Evolutionary conservation across 2,113 vertebrate species (phyloP).

Genomic region (Dasyurus viverrinus): DNA sequence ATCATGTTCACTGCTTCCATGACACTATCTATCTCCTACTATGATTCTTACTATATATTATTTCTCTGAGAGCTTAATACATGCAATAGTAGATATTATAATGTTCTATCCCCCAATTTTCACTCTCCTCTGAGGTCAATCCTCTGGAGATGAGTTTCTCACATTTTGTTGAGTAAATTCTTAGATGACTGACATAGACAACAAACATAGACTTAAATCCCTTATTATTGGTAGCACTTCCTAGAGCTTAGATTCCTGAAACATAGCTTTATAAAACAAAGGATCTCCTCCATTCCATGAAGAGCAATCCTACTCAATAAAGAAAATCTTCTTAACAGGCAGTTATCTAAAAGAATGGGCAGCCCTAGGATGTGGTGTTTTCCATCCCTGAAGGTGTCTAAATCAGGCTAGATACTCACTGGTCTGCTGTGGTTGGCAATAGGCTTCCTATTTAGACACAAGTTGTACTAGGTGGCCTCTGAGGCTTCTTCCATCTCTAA

Average conservation of each 20-base stretch:
- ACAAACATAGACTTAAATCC: not conserved
- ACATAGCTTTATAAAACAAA: not conserved
- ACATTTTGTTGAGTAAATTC: not conserved
- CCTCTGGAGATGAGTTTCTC: not conserved
- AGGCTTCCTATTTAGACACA: not conserved
- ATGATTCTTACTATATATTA: too few relatives aligned
- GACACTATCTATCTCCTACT: not conserved
- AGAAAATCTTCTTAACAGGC: not conserved
- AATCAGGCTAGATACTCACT: not conserved
- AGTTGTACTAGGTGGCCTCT: not conserved
- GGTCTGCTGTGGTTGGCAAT: not conserved
- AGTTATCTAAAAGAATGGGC: not conserved
- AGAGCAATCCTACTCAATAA: not conserved
- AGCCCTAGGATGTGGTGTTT: not conserved
- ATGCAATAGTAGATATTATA: not conserved
- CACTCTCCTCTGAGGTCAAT: not conserved
- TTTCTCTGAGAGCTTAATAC: not conserved
- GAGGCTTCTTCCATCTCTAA: not conserved
- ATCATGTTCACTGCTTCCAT: not conserved
- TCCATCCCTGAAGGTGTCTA: not conserved
- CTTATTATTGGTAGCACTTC: not conserved
- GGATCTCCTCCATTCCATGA: not conserved
- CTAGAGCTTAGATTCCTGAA: not conserved
- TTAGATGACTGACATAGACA: not conserved
- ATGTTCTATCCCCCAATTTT: not conserved